phyloP scores from a whole-genome alignment of 1,140 invertebrate genomes.

The roundworm (Caenorhabditis elegans) region WBcel235 BX284603.4:7141001-7141500 shows the following conservation, averaged over 20 bases:
- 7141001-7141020: conserved; percentile 71
- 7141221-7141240: conserved; percentile 18
- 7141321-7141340: not conserved
- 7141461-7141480: not conserved
- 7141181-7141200: conserved; percentile 56
- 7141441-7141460: not conserved
- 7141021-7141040: not conserved
- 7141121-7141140: conserved; percentile 51
- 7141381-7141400: not conserved
- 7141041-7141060: no score
- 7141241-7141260: not conserved
- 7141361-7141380: not conserved
- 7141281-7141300: not conserved
- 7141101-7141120: conserved; percentile 65
- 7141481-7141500: not conserved
- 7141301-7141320: not conserved
- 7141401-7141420: not conserved
- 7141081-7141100: conserved; percentile 67
- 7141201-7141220: conserved; percentile 67
- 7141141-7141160: conserved; percentile 44
- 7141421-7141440: not conserved
- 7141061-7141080: conserved; percentile 55
- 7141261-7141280: no score
- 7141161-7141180: conserved; percentile 62
- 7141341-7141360: not conserved